A percentile compares a stretch with the other conserved stretches of the same genome.
Evolutionary conservation across 2,113 vertebrate species (phyloP).

Genomic region (Potamarius usumacintae): DNA sequence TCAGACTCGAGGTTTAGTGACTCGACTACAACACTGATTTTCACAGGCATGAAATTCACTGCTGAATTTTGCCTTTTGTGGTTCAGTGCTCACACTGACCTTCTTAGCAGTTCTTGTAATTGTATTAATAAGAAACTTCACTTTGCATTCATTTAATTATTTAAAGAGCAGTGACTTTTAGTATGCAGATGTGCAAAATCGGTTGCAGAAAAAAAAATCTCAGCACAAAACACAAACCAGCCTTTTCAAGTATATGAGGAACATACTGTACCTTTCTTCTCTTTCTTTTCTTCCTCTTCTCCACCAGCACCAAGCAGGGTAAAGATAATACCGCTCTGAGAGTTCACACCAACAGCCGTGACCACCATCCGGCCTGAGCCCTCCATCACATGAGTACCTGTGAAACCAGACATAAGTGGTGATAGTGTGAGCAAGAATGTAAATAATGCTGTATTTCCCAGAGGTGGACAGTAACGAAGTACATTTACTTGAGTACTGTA

Average conservation of each 20-base stretch:
- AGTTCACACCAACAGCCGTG: slow-evolving; percentile 94
- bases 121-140: background rate
- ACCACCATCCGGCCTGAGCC: slow-evolving; percentile 96
- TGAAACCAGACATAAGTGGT: background rate
- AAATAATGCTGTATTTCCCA: background rate
- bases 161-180: background rate
- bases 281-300: slow-evolving; percentile 96
- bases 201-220: background rate
- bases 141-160: slow-evolving; percentile 1
- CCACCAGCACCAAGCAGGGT: slow-evolving; percentile 89
- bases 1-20: too few species aligned
- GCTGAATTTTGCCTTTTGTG: background rate
- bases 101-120: background rate
- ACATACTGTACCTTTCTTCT: slow-evolving; percentile 91
- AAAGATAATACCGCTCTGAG: slow-evolving; percentile 98
- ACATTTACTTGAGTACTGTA: too few species aligned
- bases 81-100: background rate
- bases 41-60: background rate
- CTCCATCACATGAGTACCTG: slow-evolving; percentile 99
- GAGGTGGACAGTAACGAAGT: too few species aligned
- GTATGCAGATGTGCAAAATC: background rate
- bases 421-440: background rate
- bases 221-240: too few species aligned
- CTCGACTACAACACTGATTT: background rate
- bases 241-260: background rate